Percentiles rank a stretch among this genome's conserved stretches.
These are phyloP conservation scores for Channallabes apus DNA, from an alignment of 2,797 vertebrate genomes.

Conservation along the genomic window DNA sequence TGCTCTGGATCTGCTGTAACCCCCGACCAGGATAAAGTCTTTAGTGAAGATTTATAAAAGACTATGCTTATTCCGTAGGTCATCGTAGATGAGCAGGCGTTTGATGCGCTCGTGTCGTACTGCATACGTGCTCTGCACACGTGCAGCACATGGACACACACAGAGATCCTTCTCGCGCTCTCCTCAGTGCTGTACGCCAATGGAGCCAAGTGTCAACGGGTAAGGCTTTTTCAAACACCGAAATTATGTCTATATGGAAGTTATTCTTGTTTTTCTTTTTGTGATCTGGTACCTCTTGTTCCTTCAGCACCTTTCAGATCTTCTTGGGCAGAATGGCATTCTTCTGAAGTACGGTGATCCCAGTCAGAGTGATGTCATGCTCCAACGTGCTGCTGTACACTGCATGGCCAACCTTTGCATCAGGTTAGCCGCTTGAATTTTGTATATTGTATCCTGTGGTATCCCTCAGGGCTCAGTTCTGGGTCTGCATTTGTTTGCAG, in stretches of 20 bases:
- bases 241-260: no score
- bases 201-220: slow-evolving; percentile 88
- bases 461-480: slow-evolving; percentile 3
- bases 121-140: slow-evolving; percentile 77
- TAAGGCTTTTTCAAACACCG: slow-evolving; percentile 55
- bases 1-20: not conserved
- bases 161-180: slow-evolving; percentile 87
- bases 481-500: not conserved
- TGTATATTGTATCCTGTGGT: slow-evolving; percentile 60
- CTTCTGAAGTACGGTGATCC: slow-evolving; percentile 78
- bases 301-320: slow-evolving; percentile 79
- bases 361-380: slow-evolving; percentile 79
- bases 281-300: not conserved
- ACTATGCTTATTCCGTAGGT: slow-evolving; percentile 70
- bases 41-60: not conserved
- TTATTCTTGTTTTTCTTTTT: not conserved
- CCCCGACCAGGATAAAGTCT: not conserved
- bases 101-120: slow-evolving; percentile 83
- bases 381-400: slow-evolving; percentile 83
- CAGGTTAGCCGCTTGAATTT: slow-evolving; percentile 71
- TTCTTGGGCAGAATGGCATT: slow-evolving; percentile 81
- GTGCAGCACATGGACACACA: slow-evolving; percentile 91
- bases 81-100: slow-evolving; percentile 84
- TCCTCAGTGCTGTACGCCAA: slow-evolving; percentile 90
- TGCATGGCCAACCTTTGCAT: slow-evolving; percentile 92